phyloP scores from a whole-genome alignment of 2,113 vertebrate species.

The Poeciliopsis prolifica region DNA sequence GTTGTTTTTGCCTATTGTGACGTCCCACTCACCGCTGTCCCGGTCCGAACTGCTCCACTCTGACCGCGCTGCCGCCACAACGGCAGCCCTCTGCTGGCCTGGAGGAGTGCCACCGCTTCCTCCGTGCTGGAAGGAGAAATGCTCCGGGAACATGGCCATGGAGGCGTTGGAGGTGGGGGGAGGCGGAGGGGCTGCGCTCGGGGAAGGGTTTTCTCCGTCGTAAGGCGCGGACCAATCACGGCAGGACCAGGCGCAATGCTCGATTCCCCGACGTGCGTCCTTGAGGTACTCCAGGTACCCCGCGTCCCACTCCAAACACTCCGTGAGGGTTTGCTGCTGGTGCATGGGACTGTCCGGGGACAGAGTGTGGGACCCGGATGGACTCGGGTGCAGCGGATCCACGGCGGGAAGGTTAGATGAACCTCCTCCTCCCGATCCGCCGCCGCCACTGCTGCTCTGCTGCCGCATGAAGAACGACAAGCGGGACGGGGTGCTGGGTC shows the following conservation, averaged over 20 bases:
- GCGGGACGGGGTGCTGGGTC: slow-evolving; percentile 90
- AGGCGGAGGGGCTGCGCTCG: slow-evolving; percentile 57
- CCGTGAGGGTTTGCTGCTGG: slow-evolving; percentile 51
- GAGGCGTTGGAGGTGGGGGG: slow-evolving; percentile 70
- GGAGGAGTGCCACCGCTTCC: slow-evolving; percentile 40
- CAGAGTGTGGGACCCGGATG: slow-evolving; percentile 43
- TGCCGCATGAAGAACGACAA: slow-evolving; percentile 92
- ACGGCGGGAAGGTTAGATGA: slow-evolving; percentile 47
- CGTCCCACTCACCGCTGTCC: slow-evolving; percentile 84
- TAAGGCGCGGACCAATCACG: slow-evolving; percentile 94
- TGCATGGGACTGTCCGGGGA: slow-evolving; percentile 82
- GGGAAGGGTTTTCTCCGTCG: slow-evolving; percentile 88
- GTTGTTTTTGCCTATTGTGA: slow-evolving; percentile 80
- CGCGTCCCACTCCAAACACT: slow-evolving; percentile 85
- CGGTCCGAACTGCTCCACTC: slow-evolving; percentile 79
- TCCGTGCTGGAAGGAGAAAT: slow-evolving; percentile 73
- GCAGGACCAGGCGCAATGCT: slow-evolving; percentile 88
- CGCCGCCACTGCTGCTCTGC: slow-evolving; percentile 69
- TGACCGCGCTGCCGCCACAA: slow-evolving; percentile 69
- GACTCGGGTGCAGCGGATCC: slow-evolving; percentile 59
- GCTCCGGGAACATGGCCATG: slow-evolving; percentile 75
- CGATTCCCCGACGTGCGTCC: slow-evolving; percentile 85
- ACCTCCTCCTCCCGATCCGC: slow-evolving; percentile 60
- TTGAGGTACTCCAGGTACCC: slow-evolving; percentile 94
- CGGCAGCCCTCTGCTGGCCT: slow-evolving; percentile 71